Percentiles rank a stretch among this genome's conserved stretches.
These are phyloP conservation scores for Drosophila chauvacae DNA, from an alignment of 1,140 invertebrate species.

Conservation along the genomic window DNA sequence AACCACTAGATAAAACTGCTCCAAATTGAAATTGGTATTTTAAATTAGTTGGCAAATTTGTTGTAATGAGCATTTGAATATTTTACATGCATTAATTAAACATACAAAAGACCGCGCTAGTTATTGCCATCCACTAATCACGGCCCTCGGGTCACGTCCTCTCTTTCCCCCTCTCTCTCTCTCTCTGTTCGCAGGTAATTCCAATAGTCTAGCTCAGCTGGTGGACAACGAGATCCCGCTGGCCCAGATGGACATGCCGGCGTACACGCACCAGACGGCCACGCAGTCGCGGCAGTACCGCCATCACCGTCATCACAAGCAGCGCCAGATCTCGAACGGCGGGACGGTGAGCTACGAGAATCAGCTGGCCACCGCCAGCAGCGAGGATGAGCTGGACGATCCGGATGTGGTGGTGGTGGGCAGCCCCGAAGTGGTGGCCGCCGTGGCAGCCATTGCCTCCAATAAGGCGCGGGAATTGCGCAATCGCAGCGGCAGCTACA, in stretches of 20 bases:
- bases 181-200: constrained; percentile 85
- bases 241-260: constrained; percentile 85
- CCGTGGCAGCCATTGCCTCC: constrained; percentile 72
- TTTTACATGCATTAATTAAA: constrained; percentile 73
- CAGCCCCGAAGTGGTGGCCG: constrained; percentile 76
- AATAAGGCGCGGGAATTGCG: constrained; percentile 71
- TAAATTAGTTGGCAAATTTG: constrained; percentile 79
- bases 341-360: constrained; percentile 68
- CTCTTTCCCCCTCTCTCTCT: not conserved
- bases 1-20: constrained; percentile 56
- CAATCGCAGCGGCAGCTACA: constrained; percentile 83
- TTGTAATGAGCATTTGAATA: constrained; percentile 75
- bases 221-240: constrained; percentile 88
- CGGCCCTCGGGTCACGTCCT: constrained; percentile 5
- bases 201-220: constrained; percentile 88
- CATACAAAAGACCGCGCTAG: constrained; percentile 31
- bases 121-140: constrained; percentile 28
- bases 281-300: constrained; percentile 72
- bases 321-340: constrained; percentile 58
- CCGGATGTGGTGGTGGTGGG: constrained; percentile 73
- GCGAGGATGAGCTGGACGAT: constrained; percentile 72
- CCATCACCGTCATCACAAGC: constrained; percentile 75
- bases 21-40: constrained; percentile 73
- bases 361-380: constrained; percentile 66
- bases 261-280: constrained; percentile 66